Conservation (phyloP, 2,888 invertebrate genomes). For the Phengaris arion region DNA sequence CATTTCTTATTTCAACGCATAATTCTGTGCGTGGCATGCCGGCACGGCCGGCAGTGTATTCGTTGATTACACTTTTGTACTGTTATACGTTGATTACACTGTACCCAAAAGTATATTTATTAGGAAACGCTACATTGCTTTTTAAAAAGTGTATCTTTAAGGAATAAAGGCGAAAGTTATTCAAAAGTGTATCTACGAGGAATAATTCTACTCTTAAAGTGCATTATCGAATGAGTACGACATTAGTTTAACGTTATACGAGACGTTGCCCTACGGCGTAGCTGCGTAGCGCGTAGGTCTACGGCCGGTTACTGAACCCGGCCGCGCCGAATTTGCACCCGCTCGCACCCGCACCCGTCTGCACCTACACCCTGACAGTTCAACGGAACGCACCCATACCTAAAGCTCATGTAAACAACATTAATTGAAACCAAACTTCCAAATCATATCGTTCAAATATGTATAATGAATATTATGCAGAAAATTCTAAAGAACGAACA, state of each 20-base stretch:
- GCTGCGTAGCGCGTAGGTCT: constrained; percentile 73
- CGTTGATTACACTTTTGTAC: no score
- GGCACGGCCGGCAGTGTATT: no score
- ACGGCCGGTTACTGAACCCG: constrained; percentile 69
- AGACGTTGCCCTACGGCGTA: constrained; percentile 58
- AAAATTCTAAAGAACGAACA: no score
- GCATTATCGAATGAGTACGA: neutral
- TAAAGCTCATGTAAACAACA: constrained; percentile 35
- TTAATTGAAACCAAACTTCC: constrained; percentile 17
- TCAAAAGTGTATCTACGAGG: no score
- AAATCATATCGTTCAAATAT: neutral
- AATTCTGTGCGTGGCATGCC: no score
- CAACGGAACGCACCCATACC: constrained; percentile 57
- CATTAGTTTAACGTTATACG: neutral
- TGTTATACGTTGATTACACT: no score
- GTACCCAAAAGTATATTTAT: no score
- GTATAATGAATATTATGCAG: no score
- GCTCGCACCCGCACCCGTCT: constrained; percentile 58
- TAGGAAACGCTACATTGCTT: no score
- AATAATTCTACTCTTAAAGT: neutral
- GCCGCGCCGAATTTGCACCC: constrained; percentile 61
- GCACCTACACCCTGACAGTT: constrained; percentile 55
- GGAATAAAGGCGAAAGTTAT: no score
- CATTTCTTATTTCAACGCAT: no score
- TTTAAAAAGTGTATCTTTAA: no score